phyloP scores from a whole-genome alignment of 2,888 invertebrate genomes.

The Zhengitettix transpicula region DNA sequence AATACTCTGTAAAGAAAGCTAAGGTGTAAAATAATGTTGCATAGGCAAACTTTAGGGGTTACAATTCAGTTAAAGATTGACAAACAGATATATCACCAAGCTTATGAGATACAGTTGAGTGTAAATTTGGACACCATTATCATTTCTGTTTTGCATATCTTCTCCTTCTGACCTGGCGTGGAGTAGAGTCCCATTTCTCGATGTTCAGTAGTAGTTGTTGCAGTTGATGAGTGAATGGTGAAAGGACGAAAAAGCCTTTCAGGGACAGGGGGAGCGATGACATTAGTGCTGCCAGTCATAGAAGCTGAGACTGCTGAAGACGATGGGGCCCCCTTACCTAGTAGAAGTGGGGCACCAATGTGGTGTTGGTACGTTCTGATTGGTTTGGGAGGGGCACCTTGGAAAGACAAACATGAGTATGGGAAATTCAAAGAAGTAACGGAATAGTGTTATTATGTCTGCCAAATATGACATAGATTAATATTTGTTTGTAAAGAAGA shows the following conservation, averaged over 20 bases:
- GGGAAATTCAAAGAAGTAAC: not conserved
- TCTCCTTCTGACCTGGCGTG: conserved; percentile 2
- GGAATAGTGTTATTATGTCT: conserved; percentile 31
- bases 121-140: no score
- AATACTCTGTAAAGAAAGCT: no score
- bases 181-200: not conserved
- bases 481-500: no score
- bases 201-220: no score
- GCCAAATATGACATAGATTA: conserved; percentile 17
- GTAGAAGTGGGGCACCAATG: conserved; percentile 23
- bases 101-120: no score
- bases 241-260: conserved; percentile 8
- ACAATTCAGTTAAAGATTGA: no score
- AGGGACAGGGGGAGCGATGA: conserved; percentile 18
- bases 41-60: no score
- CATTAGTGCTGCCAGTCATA: conserved; percentile 16
- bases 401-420: conserved; percentile 19
- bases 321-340: conserved; percentile 17
- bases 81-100: no score
- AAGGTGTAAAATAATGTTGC: no score
- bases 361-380: conserved; percentile 37
- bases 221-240: conserved; percentile 15
- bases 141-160: no score
- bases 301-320: no score
- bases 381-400: conserved; percentile 39